Conservation (phyloP, 2,888 invertebrate genomes). For the Aspidiotus rigidus region DNA sequence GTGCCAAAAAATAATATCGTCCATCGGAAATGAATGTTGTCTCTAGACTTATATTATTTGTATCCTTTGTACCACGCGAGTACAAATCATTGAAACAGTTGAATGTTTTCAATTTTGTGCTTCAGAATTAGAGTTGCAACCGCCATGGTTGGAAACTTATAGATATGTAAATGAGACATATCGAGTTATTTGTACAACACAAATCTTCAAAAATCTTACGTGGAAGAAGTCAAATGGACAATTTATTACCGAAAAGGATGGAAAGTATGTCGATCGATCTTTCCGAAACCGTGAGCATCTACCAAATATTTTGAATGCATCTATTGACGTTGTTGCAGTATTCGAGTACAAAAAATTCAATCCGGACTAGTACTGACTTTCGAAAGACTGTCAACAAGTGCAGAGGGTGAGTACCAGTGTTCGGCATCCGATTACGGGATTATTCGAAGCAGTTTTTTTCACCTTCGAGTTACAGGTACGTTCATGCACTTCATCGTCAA, state of each 20-base stretch:
- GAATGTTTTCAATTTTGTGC: background rate
- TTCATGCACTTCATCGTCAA: too few relatives aligned
- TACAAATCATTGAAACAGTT: too few relatives aligned
- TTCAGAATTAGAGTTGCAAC: constrained; percentile 16
- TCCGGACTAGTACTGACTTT: constrained; percentile 8
- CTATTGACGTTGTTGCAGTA: background rate
- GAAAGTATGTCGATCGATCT: background rate
- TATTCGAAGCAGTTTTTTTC: constrained; percentile 5
- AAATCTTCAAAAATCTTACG: constrained; percentile 9
- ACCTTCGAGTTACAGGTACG: constrained; percentile 16
- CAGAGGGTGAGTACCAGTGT: constrained; percentile 23
- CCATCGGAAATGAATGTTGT: too few relatives aligned
- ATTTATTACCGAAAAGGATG: background rate
- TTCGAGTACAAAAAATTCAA: background rate
- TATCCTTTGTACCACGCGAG: too few relatives aligned
- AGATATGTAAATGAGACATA: constrained; percentile 29
- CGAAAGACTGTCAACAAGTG: constrained; percentile 10
- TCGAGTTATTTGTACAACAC: constrained; percentile 9
- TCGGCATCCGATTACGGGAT: constrained; percentile 3
- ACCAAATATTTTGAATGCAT: background rate
- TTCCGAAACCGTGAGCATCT: background rate
- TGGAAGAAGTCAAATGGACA: constrained; percentile 16
- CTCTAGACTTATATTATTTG: too few relatives aligned
- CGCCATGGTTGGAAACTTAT: constrained; percentile 20
- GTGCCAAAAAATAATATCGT: too few relatives aligned